Percentiles rank a stretch among this genome's conserved stretches.
phyloP scores from a whole-genome alignment of 2,113 vertebrate genomes.

The Manacus vitellinus region DNA sequence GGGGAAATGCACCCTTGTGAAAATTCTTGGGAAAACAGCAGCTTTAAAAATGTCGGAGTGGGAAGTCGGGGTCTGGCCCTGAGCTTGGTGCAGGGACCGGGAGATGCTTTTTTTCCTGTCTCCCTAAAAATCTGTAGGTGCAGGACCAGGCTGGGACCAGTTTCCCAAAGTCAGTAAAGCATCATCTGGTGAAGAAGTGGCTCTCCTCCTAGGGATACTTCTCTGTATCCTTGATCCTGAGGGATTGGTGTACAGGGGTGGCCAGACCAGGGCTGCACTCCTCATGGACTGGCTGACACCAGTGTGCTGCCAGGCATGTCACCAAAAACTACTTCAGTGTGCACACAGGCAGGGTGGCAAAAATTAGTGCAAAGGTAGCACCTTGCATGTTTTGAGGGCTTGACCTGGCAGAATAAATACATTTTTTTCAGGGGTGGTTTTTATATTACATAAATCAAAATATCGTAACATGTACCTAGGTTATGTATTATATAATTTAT shows the following conservation, averaged over 20 bases:
- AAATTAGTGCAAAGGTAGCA: background rate
- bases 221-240: background rate
- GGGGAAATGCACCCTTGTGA: background rate
- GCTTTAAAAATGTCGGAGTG: rapidly evolving
- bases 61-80: background rate
- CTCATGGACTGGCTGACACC: rapidly evolving
- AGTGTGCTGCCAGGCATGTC: background rate
- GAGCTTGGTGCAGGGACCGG: background rate
- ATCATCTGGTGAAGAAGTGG: background rate
- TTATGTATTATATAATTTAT: background rate
- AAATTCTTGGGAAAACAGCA: background rate
- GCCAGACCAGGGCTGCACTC: background rate
- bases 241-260: background rate
- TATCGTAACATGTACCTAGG: rapidly evolving
- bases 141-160: background rate
- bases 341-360: background rate
- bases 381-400: background rate
- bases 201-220: background rate
- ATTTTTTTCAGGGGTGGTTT: background rate
- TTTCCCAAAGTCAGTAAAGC: background rate
- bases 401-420: background rate
- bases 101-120: too few species aligned
- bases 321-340: background rate
- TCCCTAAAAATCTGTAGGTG: background rate
- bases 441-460: background rate